phyloP scores from a whole-genome alignment of 2,113 vertebrate genomes.

The Nematolebias whitei region DNA sequence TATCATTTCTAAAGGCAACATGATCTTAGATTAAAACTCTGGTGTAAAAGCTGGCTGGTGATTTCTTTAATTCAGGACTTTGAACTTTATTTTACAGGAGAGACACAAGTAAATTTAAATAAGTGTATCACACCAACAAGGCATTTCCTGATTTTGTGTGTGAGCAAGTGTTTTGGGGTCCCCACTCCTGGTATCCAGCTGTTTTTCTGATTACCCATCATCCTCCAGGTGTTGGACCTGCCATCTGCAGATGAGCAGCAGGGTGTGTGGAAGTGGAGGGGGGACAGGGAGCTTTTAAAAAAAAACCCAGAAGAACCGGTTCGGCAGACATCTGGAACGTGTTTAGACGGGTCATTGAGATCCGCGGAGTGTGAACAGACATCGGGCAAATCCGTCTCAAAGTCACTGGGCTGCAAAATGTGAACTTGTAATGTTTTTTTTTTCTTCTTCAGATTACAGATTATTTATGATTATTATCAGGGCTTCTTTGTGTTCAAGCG shows the following conservation, averaged over 20 bases:
- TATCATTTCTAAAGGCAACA: too few relatives aligned
- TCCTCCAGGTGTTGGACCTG: conserved; percentile 67
- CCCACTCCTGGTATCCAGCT: conserved; percentile 45
- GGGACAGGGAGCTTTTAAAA: conserved; percentile 16
- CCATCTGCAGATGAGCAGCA: conserved; percentile 62
- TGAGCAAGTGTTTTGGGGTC: background rate
- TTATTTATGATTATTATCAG: conserved; percentile 49
- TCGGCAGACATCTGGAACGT: conserved; percentile 68
- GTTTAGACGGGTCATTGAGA: conserved; percentile 67
- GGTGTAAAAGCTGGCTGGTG: too few relatives aligned
- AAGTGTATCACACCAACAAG: background rate
- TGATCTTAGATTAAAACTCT: too few relatives aligned
- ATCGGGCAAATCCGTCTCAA: conserved; percentile 28
- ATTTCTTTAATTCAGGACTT: too few relatives aligned
- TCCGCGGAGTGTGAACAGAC: conserved; percentile 30
- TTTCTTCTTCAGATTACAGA: conserved; percentile 36
- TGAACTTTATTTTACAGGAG: too few relatives aligned
- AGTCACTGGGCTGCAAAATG: conserved; percentile 9
- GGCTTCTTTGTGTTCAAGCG: conserved; percentile 23
- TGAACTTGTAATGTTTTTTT: conserved; percentile 10
- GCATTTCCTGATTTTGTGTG: background rate
- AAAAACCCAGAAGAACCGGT: conserved; percentile 65
- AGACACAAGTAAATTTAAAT: background rate
- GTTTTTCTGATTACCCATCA: conserved; percentile 63
- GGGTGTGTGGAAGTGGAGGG: conserved; percentile 35